Base-by-base conservation (phyloP, 92 coral and sea anemone genomes). In the Epizoanthus scotinus region DNA sequence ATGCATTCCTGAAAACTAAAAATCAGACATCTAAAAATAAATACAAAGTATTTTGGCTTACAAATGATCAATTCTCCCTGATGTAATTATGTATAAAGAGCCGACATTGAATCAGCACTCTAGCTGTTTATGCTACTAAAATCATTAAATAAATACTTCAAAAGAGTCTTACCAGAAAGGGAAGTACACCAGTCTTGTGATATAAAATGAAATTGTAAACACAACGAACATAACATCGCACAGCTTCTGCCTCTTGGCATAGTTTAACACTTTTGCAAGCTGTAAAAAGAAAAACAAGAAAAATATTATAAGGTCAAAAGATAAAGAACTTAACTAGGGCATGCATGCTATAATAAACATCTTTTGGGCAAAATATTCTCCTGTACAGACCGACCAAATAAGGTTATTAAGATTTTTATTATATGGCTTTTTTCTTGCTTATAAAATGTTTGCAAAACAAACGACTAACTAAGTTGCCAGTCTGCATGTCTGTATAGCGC, bases 201-300 rank as follows among this genome's bases (percentile, higher is more conserved):
- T n/a, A 53, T 73, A 86, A 65, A 86, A 86, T 1, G 80, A 79
- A 19, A 57, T 5, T 22, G 90, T 67, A 53, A 86, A 82, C 25
- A 77, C 40, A 13, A 71, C 86, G 67, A 86, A 86, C n/a, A 31
- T 44, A 6, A 12, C 78, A 36, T 86, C 90, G 82, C 90, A 82
- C 25, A 86, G 36, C 67, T 47, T 66, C 31, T 86, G 90, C 8
- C 27, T 52, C 42, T 86, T 86, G 60, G 90, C 90, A 60, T 86
- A 86, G 42, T 86, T 82, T n/a, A 86, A 47, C 47, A 86, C 67
- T 68, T 86, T 86, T 40, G 90, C 90, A 14, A 75, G 83, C 90
- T 86, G 82, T 17, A 12, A 27, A 12, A 25, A 22, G 72, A 38
- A 71, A 17, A 54, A 72, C 14, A 19, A 44, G 49, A 42, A 9